Conservation (phyloP, 2,113 vertebrate species). For the Calyptommatus sinebrachiatus region DNA sequence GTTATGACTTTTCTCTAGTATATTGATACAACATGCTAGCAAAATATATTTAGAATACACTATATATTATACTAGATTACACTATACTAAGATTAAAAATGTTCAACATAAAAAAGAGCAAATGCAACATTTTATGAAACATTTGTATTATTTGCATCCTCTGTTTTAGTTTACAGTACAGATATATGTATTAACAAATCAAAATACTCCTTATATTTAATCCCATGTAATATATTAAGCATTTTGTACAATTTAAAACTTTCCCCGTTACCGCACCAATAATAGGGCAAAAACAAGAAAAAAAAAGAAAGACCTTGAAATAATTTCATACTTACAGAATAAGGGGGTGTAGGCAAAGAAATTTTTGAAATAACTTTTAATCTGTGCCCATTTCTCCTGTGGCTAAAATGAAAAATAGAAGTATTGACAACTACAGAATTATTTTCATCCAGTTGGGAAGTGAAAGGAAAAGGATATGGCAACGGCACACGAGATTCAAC, state of each 20-base stretch:
- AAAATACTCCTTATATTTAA: not conserved
- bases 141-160: not conserved
- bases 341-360: slow-evolving; percentile 93
- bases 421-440: slow-evolving; percentile 91
- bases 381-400: slow-evolving; percentile 82
- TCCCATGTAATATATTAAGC: not conserved
- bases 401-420: slow-evolving; percentile 85
- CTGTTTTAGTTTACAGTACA: not conserved
- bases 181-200: not conserved
- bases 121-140: not conserved
- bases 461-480: slow-evolving; percentile 85
- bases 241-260: not conserved
- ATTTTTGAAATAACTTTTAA: slow-evolving; percentile 94
- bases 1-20: too few relatives aligned
- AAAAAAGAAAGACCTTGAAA: not conserved
- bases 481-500: slow-evolving; percentile 92
- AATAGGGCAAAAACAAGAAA: not conserved
- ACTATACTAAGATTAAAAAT: not conserved
- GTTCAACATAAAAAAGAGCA: not conserved
- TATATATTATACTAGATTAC: not conserved
- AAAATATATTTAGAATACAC: not conserved
- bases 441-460: slow-evolving; percentile 79
- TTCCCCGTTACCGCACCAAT: not conserved
- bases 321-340: slow-evolving; percentile 88
- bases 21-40: too few relatives aligned